Conservation (phyloP, 2,113 vertebrate genomes). For the Mormyrus iriodes region DNA sequence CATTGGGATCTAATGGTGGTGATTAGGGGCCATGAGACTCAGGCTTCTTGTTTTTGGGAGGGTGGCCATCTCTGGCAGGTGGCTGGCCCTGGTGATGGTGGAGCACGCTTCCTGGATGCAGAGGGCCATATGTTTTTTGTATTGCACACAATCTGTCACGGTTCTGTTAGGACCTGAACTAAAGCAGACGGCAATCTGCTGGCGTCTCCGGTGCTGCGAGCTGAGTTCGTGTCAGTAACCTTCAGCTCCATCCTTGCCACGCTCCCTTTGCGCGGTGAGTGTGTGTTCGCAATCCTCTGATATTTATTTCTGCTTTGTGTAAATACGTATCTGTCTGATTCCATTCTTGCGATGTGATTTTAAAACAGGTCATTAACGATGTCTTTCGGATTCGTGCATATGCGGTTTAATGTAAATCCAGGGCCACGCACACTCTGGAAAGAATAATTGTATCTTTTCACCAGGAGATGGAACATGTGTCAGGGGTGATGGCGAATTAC, state of each 20-base stretch:
- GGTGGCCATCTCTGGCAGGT: constrained; percentile 61
- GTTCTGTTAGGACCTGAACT: constrained; percentile 28
- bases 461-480: constrained; percentile 51
- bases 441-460: constrained; percentile 65
- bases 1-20: constrained; percentile 49
- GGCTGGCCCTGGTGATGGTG: constrained; percentile 44
- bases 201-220: background rate
- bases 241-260: background rate
- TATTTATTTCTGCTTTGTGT: background rate
- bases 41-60: constrained; percentile 49
- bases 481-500: constrained; percentile 61
- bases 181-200: background rate
- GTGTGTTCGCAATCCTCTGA: background rate
- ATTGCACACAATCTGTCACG: constrained; percentile 47
- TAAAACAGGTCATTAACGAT: background rate
- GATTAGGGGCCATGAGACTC: constrained; percentile 51
- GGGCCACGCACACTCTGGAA: constrained; percentile 39
- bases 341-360: constrained; percentile 31
- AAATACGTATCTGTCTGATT: constrained; percentile 38
- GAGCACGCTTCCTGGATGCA: constrained; percentile 50
- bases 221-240: background rate
- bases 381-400: background rate
- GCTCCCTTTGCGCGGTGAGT: background rate
- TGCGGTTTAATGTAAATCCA: constrained; percentile 34
- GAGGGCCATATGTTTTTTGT: constrained; percentile 54